Percentiles rank a stretch among this genome's conserved stretches.
phyloP scores from a whole-genome alignment of 2,888 invertebrate genomes.

The Tenthredo distinguenda region DNA sequence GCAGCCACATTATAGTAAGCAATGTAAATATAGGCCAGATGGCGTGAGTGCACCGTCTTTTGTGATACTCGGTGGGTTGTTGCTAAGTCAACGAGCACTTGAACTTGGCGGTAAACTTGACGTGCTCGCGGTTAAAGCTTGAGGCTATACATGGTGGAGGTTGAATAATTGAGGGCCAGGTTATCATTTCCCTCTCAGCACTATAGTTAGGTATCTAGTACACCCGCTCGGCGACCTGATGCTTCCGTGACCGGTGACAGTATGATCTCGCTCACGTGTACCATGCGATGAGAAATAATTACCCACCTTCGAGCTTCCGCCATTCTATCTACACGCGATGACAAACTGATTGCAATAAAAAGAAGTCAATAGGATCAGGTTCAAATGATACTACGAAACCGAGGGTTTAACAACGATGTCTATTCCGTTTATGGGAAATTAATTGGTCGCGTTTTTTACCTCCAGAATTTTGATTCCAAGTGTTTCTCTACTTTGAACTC shows the following conservation, averaged over 20 bases:
- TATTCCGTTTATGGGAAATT: background rate
- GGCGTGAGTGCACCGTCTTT: conserved; percentile 1
- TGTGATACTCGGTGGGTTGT: conserved; percentile 27
- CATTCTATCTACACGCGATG: background rate
- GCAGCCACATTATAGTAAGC: conserved; percentile 28
- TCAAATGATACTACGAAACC: background rate
- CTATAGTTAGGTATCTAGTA: background rate
- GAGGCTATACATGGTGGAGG: background rate
- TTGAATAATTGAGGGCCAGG: conserved; percentile 41
- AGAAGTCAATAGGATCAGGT: background rate
- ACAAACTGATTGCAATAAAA: background rate
- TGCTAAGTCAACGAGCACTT: conserved; percentile 35
- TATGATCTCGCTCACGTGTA: background rate
- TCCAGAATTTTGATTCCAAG: background rate
- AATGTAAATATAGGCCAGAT: background rate
- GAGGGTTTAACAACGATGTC: background rate
- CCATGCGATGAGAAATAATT: background rate
- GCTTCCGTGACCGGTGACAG: conserved; percentile 25
- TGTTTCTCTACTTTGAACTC: background rate
- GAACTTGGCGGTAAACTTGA: conserved; percentile 34
- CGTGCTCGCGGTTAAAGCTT: background rate
- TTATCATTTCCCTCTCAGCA: conserved; percentile 28
- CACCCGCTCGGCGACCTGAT: background rate
- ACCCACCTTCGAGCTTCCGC: background rate
- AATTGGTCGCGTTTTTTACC: background rate